Evolutionary conservation across 2,797 vertebrate species (phyloP).

Genomic region (Arrhamphus sclerolepis): DNA sequence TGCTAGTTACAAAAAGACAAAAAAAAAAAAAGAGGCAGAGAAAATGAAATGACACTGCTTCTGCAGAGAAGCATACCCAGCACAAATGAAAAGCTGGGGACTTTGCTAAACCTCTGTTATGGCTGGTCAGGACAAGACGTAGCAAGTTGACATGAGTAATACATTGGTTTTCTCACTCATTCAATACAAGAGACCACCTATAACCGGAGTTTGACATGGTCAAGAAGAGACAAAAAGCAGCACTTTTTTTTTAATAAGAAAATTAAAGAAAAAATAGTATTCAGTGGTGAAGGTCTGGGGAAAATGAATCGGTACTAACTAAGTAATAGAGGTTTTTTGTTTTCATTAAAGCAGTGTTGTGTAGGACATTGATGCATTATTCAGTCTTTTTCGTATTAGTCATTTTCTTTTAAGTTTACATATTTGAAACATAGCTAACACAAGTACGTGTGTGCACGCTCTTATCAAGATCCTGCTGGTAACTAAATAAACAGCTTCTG

Average conservation of each 20-base stretch:
- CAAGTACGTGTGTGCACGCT: slow-evolving; percentile 53
- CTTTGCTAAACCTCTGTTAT: slow-evolving; percentile 64
- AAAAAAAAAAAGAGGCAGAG: slow-evolving; percentile 7
- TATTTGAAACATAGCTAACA: slow-evolving; percentile 59
- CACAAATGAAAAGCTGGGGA: slow-evolving; percentile 40
- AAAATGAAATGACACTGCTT: slow-evolving; percentile 32
- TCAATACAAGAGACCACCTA: slow-evolving; percentile 71
- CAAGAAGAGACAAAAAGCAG: slow-evolving; percentile 42
- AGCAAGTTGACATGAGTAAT: slow-evolving; percentile 81
- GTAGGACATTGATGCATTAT: slow-evolving; percentile 61
- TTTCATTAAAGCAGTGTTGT: slow-evolving; percentile 59
- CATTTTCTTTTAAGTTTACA: slow-evolving; percentile 67
- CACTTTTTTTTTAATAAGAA: slow-evolving; percentile 65
- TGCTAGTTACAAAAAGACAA: slow-evolving; percentile 45
- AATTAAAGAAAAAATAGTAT: slow-evolving; percentile 47
- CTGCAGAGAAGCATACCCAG: slow-evolving; percentile 50
- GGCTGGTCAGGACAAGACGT: slow-evolving; percentile 75
- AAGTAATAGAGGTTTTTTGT: slow-evolving; percentile 38
- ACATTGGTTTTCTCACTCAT: slow-evolving; percentile 87
- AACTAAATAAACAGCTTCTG: slow-evolving; percentile 69
- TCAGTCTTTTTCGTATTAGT: slow-evolving; percentile 52
- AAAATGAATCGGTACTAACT: slow-evolving; percentile 53
- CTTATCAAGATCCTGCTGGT: slow-evolving; percentile 65
- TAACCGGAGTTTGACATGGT: slow-evolving; percentile 63
- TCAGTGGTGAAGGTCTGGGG: slow-evolving; percentile 78